phyloP scores from a whole-genome alignment of 2,888 invertebrate genomes.

The Tenthredo scrophulariae region DNA sequence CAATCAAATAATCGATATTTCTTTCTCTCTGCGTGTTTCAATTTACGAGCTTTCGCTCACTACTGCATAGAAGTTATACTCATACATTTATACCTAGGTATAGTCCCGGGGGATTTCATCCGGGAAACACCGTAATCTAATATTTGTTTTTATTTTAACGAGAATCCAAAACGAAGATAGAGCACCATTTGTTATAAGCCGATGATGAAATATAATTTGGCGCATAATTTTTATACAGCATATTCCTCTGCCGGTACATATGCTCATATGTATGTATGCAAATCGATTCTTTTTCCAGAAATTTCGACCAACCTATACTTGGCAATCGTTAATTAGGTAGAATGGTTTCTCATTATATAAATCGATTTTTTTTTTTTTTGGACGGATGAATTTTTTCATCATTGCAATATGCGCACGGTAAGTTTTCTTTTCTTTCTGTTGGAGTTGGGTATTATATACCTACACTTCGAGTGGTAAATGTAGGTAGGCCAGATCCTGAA shows the following conservation, averaged over 20 bases:
- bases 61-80: not conserved
- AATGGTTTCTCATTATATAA: not conserved
- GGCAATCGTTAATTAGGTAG: not conserved
- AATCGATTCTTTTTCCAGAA: not conserved
- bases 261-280: too few species aligned
- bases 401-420: not conserved
- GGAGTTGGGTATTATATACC: not conserved
- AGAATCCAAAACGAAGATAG: not conserved
- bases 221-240: not conserved
- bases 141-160: conserved; percentile 17
- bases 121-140: conserved; percentile 7
- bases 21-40: conserved; percentile 13
- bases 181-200: not conserved
- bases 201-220: not conserved
- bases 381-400: not conserved
- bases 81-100: not conserved
- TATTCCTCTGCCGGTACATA: not conserved
- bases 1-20: conserved; percentile 31
- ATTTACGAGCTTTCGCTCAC: conserved; percentile 22
- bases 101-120: conserved; percentile 3
- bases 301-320: not conserved
- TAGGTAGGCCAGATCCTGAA: conserved; percentile 26
- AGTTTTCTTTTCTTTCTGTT: not conserved
- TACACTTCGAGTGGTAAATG: conserved; percentile 23
- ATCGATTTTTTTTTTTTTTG: not conserved